Evolutionary conservation across 2,113 vertebrate species (phyloP).

Genomic region (Spea multiplicata): DNA sequence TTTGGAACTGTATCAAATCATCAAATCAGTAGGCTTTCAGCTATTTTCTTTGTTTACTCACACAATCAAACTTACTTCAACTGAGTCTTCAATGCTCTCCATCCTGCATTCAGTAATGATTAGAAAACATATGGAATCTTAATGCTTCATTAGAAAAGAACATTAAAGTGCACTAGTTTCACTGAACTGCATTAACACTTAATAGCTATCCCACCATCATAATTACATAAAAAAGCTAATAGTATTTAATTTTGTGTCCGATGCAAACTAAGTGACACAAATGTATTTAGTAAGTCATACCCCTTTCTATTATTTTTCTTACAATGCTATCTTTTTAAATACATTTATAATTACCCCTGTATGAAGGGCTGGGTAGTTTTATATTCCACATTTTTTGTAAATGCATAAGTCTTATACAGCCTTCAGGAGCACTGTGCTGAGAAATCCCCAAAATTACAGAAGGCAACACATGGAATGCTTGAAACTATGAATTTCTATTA

Average conservation of each 20-base stretch:
- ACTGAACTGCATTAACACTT: background rate
- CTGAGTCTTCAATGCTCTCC: background rate
- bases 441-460: no score
- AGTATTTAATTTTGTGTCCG: background rate
- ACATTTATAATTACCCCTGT: no score
- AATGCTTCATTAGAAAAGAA: background rate
- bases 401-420: no score
- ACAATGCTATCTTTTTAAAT: no score
- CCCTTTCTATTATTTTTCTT: no score
- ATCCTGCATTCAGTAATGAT: background rate
- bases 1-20: background rate
- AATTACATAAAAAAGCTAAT: background rate
- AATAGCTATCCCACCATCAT: background rate
- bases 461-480: no score
- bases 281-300: no score
- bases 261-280: no score
- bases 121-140: background rate
- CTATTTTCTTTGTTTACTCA: background rate
- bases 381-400: no score
- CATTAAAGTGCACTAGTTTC: background rate
- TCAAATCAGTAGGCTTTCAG: background rate
- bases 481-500: no score
- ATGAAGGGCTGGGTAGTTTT: no score
- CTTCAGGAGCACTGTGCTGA: no score
- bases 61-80: background rate